Base-by-base conservation (phyloP, 2,113 vertebrate genomes). In the Sciurus niger region DNA sequence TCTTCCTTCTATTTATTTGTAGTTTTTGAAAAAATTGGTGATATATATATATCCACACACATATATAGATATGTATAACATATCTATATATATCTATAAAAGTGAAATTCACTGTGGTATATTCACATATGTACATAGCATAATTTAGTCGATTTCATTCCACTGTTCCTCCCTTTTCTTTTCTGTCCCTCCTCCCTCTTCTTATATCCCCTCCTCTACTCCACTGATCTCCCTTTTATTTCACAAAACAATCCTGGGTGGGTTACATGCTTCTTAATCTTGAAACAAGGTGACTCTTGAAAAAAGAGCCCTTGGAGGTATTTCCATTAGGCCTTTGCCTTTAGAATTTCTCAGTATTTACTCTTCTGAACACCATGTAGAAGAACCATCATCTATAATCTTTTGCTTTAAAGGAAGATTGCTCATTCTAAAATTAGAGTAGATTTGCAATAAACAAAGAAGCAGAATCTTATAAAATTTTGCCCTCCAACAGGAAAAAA, bases 381-480 rank as follows among this genome's bases (percentile, higher is more conserved):
- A 78, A 87, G 70, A 48, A 28, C 43, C 37, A 72, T 43, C 43
- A 72, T 43, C 43, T 82, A 10, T 58, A 18, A n/a, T 83, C 34
- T 77, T 43, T 51, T 93, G 73, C 37, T 84, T 90, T 93, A 80
- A 96, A 51, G 25, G 63, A 84, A n/a, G 17, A 18, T 2, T 68
- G 22, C 51, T 84, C 80, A 43, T 93, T 84, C 70, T 95, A 79
- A 80, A 95, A 80, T 87, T 80, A 80, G 13, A 91, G 65, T 43
- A 53, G 32, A 82, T 68, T 84, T 90, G 2, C 8, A 18, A 78
- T 79, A 87, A 68, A 43, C 55, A 79, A 74, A 94, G 73, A 84
- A 5, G 4, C 12, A 51, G 10, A 51, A 10, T 76, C 34, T 90
- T 87, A 93, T 25, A 63, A 46, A 78, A 92, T 78, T 84, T 89